Percentiles rank a stretch among this genome's conserved stretches.
Conservation (phyloP, 2,797 vertebrate genomes). For the Semotilus atromaculatus region DNA sequence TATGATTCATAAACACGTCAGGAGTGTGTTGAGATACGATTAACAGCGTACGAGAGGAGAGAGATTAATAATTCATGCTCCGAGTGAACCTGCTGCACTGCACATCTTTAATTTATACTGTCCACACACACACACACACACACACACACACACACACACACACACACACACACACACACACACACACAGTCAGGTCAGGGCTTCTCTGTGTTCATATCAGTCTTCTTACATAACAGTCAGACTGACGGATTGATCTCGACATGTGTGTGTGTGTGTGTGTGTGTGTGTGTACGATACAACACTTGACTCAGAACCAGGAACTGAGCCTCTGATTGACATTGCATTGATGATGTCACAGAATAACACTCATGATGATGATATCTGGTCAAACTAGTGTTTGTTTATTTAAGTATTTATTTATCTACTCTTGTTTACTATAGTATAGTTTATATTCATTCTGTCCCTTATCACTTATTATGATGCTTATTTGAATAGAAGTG, state of each 20-base stretch:
- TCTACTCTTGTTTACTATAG: too few species aligned
- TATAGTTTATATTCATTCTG: too few species aligned
- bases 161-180: not conserved
- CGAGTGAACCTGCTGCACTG: constrained; percentile 22
- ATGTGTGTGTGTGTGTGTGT: too few species aligned
- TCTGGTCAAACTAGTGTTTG: too few species aligned
- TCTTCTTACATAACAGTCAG: not conserved
- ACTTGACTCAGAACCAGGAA: not conserved
- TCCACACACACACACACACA: constrained; percentile 1
- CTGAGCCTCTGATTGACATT: not conserved
- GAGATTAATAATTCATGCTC: constrained; percentile 19
- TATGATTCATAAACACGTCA: not conserved
- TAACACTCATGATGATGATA: not conserved
- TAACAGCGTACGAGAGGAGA: not conserved
- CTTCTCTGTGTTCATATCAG: not conserved
- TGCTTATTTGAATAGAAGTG: too few species aligned
- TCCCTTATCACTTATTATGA: too few species aligned
- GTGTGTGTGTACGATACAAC: not conserved
- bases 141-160: not conserved
- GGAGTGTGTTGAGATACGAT: not conserved
- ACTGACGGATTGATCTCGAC: not conserved
- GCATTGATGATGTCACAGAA: not conserved
- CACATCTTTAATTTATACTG: constrained; percentile 31
- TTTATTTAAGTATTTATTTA: too few species aligned
- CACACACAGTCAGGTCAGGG: too few species aligned